These are phyloP conservation scores for Nephrotoma flavescens DNA, from an alignment of 2,888 invertebrate genomes.

Conservation along the genomic window DNA sequence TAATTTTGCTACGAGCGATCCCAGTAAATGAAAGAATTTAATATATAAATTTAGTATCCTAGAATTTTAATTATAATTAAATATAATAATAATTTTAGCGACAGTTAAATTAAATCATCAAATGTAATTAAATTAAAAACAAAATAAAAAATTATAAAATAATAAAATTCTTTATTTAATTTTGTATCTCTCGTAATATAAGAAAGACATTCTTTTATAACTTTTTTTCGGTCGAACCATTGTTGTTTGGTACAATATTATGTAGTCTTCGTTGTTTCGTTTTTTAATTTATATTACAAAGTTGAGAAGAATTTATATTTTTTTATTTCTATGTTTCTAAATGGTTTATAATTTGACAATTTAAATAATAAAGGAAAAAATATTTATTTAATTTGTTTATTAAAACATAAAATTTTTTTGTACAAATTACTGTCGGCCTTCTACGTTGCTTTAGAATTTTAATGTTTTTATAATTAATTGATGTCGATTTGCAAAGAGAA, in stretches of 20 bases:
- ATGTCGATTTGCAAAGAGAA: not conserved
- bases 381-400: not conserved
- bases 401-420: not conserved
- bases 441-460: not conserved
- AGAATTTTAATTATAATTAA: not conserved
- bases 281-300: not conserved
- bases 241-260: not conserved
- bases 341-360: not conserved
- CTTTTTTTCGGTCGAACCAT: not conserved
- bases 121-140: not conserved
- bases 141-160: not conserved
- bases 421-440: not conserved
- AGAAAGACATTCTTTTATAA: not conserved
- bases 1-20: not conserved
- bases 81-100: not conserved
- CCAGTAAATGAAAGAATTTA: not conserved
- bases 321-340: not conserved
- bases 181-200: not conserved
- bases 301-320: not conserved
- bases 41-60: not conserved
- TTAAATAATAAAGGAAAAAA: not conserved
- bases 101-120: not conserved
- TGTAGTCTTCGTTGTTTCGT: not conserved
- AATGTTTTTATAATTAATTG: not conserved
- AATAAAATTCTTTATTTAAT: not conserved